Conservation (phyloP, 2,888 invertebrate species). For the Perizoma flavofasciatum region DNA sequence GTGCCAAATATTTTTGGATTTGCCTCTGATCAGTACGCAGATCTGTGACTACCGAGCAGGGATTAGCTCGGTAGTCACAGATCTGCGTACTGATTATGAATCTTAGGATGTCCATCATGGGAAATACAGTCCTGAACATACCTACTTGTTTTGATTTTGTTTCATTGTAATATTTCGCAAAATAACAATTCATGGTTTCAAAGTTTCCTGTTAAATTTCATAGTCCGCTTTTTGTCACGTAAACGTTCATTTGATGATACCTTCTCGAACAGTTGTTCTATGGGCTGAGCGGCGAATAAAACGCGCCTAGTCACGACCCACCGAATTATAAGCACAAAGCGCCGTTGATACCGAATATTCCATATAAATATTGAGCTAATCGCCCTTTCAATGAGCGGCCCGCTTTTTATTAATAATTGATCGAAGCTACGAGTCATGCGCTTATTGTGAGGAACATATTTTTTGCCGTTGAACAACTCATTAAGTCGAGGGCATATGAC, state of each 20-base stretch:
- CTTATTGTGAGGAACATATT: conserved; percentile 79
- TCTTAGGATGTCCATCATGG: no score
- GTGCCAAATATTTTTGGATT: no score
- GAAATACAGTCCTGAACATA: no score
- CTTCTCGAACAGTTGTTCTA: conserved; percentile 69
- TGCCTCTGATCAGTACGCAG: no score
- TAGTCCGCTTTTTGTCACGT: conserved; percentile 39
- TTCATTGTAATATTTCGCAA: no score
- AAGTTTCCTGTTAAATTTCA: no score
- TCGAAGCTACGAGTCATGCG: conserved; percentile 81
- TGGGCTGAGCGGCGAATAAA: conserved; percentile 68
- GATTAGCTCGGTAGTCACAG: no score
- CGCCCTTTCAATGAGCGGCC: conserved; percentile 84
- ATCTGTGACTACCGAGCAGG: no score
- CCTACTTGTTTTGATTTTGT: no score
- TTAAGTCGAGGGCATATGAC: conserved; percentile 72
- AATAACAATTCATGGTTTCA: no score
- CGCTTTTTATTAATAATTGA: conserved; percentile 84
- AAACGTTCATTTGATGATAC: conserved; percentile 27
- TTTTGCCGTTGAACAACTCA: conserved; percentile 77
- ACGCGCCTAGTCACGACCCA: conserved; percentile 80
- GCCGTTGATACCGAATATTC: conserved; percentile 84
- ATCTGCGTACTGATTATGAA: no score
- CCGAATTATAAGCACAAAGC: conserved; percentile 83
- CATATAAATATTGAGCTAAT: conserved; percentile 85